Evolutionary conservation across 2,113 vertebrate species (phyloP).

Genomic region (Lamprotornis superbus): DNA sequence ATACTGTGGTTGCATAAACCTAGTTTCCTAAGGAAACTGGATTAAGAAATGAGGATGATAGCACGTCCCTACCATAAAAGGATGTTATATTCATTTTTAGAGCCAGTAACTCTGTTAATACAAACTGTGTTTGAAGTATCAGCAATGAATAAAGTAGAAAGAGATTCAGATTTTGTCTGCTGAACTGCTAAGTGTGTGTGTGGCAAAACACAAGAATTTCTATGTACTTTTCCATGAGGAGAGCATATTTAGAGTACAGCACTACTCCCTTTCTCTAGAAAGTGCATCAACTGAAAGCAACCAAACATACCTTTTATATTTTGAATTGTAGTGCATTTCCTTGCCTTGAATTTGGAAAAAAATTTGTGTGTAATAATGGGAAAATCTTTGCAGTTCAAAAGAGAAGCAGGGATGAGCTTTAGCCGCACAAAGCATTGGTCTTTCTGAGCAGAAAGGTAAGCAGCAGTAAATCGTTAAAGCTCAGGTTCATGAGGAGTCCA

Average conservation of each 20-base stretch:
- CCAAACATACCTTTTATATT: not conserved
- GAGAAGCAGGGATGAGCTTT: not conserved
- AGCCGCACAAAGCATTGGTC: not conserved
- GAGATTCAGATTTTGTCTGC: not conserved
- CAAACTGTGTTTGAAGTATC: not conserved
- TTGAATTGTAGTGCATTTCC: not conserved
- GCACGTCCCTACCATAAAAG: not conserved
- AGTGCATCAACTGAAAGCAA: not conserved
- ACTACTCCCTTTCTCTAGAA: not conserved
- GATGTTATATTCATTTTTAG: not conserved
- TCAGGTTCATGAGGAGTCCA: not conserved
- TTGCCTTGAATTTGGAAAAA: not conserved
- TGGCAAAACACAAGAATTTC: not conserved
- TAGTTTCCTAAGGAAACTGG: not conserved
- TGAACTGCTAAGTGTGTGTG: not conserved
- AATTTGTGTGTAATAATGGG: not conserved
- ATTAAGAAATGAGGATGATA: not conserved
- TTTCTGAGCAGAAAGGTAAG: not conserved
- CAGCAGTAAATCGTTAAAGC: not conserved
- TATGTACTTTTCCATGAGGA: not conserved
- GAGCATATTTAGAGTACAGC: not conserved
- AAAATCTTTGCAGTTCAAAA: constrained; percentile 15
- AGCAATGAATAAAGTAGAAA: not conserved
- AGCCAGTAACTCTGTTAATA: not conserved
- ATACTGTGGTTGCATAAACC: not conserved